Percentiles rank a stretch among this genome's conserved stretches.
phyloP scores from a whole-genome alignment of 1,140 invertebrate genomes.

The Caenorhabditis latens region DNA sequence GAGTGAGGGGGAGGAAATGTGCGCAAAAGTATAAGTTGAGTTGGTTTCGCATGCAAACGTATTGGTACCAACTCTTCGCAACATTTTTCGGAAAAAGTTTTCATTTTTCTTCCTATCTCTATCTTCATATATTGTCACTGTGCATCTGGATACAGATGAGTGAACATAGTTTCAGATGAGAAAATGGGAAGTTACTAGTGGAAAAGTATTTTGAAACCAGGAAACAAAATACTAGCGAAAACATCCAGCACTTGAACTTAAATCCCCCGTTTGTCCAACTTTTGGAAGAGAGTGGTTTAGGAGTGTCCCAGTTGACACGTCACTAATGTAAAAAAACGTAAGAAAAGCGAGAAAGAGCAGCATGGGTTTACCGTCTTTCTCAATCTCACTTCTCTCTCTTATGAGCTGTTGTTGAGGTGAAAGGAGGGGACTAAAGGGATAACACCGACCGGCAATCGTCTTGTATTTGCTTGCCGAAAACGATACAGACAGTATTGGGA shows the following conservation, averaged over 20 bases:
- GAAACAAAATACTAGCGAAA: too few relatives aligned
- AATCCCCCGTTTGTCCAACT: background rate
- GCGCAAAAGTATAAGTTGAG: conserved; percentile 53
- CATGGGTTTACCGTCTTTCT: conserved; percentile 44
- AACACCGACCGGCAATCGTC: conserved; percentile 37
- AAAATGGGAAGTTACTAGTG: background rate
- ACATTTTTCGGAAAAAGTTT: background rate
- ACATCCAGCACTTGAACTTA: conserved; percentile 6
- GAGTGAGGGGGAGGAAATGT: conserved; percentile 49
- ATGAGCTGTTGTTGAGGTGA: conserved; percentile 49
- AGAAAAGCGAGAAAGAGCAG: conserved; percentile 23
- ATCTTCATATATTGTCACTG: background rate
- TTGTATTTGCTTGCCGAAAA: conserved; percentile 51
- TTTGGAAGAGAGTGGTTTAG: background rate
- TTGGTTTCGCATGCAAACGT: conserved; percentile 52
- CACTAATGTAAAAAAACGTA: conserved; percentile 7
- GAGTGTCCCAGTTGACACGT: background rate
- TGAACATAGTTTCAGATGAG: background rate
- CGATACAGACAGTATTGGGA: conserved; percentile 26
- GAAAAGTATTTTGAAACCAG: too few relatives aligned
- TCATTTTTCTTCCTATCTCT: background rate
- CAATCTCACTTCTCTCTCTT: conserved; percentile 3
- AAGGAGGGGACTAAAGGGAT: conserved; percentile 38
- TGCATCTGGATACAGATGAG: background rate
- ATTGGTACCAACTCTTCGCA: conserved; percentile 21